A percentile compares a stretch with the other conserved stretches of the same genome.
Conservation (phyloP, 2,113 vertebrate species). For the Gopherus flavomarginatus region DNA sequence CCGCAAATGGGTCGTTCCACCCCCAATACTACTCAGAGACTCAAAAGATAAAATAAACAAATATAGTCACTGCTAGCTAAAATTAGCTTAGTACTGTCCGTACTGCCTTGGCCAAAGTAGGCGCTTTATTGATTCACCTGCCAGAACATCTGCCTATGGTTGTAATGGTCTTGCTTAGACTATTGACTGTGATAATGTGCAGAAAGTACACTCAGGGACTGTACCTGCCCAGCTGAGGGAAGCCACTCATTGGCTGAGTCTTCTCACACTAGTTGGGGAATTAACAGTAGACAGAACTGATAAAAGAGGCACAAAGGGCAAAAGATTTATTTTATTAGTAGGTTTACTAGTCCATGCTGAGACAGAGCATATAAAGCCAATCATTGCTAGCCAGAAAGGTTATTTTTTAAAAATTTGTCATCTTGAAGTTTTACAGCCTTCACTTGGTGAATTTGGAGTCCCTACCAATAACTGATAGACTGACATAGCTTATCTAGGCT, state of each 20-base stretch:
- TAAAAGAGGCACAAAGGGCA: background rate
- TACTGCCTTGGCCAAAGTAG: background rate
- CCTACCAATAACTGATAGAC: background rate
- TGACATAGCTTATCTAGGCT: background rate
- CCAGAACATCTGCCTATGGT: background rate
- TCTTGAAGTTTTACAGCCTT: constrained; percentile 7
- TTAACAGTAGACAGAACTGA: background rate
- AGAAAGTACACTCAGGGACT: background rate
- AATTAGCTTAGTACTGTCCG: background rate
- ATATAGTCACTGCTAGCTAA: background rate
- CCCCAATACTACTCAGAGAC: background rate
- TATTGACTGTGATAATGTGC: background rate
- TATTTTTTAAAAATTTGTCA: background rate
- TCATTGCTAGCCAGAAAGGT: background rate
- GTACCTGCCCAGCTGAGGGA: background rate
- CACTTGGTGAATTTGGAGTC: constrained; percentile 21
- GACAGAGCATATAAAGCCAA: background rate
- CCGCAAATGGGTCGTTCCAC: background rate
- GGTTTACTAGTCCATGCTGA: background rate
- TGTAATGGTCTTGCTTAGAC: background rate
- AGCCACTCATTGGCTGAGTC: background rate
- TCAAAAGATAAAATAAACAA: background rate
- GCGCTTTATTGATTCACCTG: background rate
- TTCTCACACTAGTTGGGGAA: background rate
- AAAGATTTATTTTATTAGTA: background rate